Base-by-base conservation (phyloP, 1,140 invertebrate species). In the Anastrepha ludens region DNA sequence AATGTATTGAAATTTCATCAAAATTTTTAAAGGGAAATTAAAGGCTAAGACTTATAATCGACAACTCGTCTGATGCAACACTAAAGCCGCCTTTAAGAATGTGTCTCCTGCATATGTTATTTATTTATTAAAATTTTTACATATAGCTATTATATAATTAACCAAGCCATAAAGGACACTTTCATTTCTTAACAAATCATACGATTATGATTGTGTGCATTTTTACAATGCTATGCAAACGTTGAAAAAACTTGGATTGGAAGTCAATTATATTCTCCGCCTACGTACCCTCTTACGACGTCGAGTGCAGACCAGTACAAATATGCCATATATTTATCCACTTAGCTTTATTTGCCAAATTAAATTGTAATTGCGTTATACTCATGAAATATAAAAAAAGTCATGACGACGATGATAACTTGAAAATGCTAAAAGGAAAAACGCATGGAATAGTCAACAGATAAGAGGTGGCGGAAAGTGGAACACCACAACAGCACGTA, bases 271-370 rank as follows among this genome's bases (percentile, higher is more conserved):
- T n/a, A 74, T n/a, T 41, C 13, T 13, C 7, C 41, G 39, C 13
- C 20, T 11, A 41, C 20, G 64, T 55, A 11, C 50, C 9, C 15
- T 47, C 60, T 13, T 13, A 9, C 60, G 15, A 17, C 3, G 44
- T 29, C 20, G n/a, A 29, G 1, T 50, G 20, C 47, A n/a, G 20
- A 29, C 70, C 3, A 81, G 15, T 50, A n/a, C 17, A 17, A 29
- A 29, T 41, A 81, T 58, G 74, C 2, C 74, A 81, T 55, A 50
- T 41, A 81, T 81, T 81, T 81, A 81, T 58, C 74, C 74, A 81
- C 74, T 81, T 81, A 55, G 55, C 74, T 81, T 55, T 81, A 50
- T 81, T 81, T 81, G 74, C 74, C n/a, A 81, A 81, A 81, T 81
- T 55, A 81, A 81, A 81, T 55, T 81, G 74, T 55, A 81, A 81